phyloP scores from a whole-genome alignment of 2,888 invertebrate species.

The Beris chalybata region DNA sequence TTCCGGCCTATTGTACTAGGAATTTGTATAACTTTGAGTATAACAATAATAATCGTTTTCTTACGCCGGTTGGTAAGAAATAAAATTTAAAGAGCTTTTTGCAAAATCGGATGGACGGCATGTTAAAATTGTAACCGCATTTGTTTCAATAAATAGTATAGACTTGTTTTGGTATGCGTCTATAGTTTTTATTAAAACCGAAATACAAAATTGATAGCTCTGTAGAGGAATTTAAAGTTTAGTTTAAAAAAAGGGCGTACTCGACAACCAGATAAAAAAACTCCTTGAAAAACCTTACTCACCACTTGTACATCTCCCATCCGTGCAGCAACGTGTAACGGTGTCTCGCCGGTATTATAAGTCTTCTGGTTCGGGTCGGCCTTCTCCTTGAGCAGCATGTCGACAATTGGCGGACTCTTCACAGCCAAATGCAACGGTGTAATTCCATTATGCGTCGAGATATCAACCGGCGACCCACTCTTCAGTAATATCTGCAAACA shows the following conservation, averaged over 20 bases:
- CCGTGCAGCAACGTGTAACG: slow-evolving; percentile 66
- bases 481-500: slow-evolving; percentile 64
- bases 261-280: background rate
- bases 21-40: slow-evolving; percentile 12
- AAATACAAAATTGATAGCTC: too few relatives aligned
- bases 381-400: slow-evolving; percentile 61
- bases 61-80: background rate
- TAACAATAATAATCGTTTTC: background rate
- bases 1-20: slow-evolving; percentile 21
- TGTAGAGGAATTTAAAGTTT: too few relatives aligned
- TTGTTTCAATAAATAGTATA: too few relatives aligned
- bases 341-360: slow-evolving; percentile 61
- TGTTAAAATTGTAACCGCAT: too few relatives aligned
- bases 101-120: background rate
- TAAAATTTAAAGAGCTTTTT: background rate
- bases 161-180: too few relatives aligned
- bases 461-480: slow-evolving; percentile 65
- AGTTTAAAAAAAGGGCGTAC: too few relatives aligned
- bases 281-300: slow-evolving; percentile 39
- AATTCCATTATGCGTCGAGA: slow-evolving; percentile 66
- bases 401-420: slow-evolving; percentile 62
- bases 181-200: too few relatives aligned
- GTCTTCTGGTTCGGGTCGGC: slow-evolving; percentile 65
- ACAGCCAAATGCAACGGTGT: slow-evolving; percentile 72
- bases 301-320: slow-evolving; percentile 61